Percentiles rank a stretch among this genome's conserved stretches.
Evolutionary conservation across 2,888 invertebrate species (phyloP).

Genomic region (Eupithecia pulchellata): DNA sequence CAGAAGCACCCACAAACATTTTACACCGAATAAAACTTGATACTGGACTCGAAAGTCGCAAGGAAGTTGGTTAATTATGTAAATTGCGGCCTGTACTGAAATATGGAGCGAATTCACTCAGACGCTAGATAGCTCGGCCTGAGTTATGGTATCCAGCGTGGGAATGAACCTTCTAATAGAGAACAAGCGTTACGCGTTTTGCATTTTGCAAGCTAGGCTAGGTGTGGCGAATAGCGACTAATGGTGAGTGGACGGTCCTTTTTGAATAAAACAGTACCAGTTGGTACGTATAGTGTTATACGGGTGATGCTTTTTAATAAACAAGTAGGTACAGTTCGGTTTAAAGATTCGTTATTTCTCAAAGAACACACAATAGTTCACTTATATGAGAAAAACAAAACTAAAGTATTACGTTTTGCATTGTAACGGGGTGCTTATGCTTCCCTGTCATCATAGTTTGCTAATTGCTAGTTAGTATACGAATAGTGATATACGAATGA

Average conservation of each 20-base stretch:
- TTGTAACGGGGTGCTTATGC: too few species aligned
- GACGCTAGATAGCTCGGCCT: constrained; percentile 54
- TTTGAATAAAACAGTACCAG: background rate
- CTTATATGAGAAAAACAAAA: too few species aligned
- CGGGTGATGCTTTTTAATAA: background rate
- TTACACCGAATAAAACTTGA: constrained; percentile 31
- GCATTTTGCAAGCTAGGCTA: constrained; percentile 16
- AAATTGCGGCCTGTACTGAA: constrained; percentile 74
- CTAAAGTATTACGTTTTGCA: too few species aligned
- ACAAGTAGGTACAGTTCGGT: too few species aligned
- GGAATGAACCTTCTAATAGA: constrained; percentile 40
- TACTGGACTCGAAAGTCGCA: constrained; percentile 50
- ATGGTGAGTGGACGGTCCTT: constrained; percentile 3
- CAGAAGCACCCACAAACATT: constrained; percentile 26
- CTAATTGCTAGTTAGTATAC: too few species aligned
- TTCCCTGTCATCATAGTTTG: too few species aligned
- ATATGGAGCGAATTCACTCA: constrained; percentile 74
- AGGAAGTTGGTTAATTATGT: constrained; percentile 79
- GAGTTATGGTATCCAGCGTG: constrained; percentile 52
- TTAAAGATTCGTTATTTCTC: too few species aligned
- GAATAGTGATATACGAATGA: background rate
- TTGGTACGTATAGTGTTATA: background rate
- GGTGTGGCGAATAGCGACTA: constrained; percentile 7
- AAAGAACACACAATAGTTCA: too few species aligned
- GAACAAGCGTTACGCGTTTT: constrained; percentile 29